These are phyloP conservation scores for Halcyon chelicuti DNA, from an alignment of 2,797 vertebrate genomes.

Conservation along the genomic window DNA sequence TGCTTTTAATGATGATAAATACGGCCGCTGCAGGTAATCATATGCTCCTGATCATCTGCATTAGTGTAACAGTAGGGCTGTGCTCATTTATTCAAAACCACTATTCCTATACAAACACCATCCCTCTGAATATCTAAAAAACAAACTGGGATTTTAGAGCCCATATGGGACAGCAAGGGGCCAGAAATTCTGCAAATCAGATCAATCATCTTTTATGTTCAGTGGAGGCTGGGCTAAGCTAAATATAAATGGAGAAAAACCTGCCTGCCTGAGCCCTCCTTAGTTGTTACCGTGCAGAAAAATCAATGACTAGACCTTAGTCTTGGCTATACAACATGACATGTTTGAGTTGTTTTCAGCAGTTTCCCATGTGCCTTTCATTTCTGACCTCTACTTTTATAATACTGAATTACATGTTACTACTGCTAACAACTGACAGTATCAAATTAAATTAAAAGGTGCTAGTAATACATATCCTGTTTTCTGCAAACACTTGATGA, in stretches of 20 bases:
- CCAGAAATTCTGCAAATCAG: background rate
- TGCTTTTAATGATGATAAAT: background rate
- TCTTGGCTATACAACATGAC: background rate
- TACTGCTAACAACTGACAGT: background rate
- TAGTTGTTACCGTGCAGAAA: background rate
- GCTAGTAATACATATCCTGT: background rate
- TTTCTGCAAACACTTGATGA: background rate
- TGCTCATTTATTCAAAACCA: background rate
- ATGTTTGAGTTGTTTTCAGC: background rate
- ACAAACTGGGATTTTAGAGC: background rate
- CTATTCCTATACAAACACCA: background rate
- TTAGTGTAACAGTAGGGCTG: accelerated
- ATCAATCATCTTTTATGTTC: background rate
- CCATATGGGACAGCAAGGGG: background rate
- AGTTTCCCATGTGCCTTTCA: background rate
- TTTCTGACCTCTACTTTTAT: background rate
- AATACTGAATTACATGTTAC: background rate
- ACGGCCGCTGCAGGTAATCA: background rate
- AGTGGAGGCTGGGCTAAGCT: background rate
- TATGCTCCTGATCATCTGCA: background rate
- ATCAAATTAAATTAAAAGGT: background rate
- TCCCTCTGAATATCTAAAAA: background rate
- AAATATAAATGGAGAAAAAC: background rate
- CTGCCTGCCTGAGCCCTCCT: background rate
- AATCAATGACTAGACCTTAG: background rate